Evolutionary conservation across 2,797 vertebrate genomes (phyloP).

Genomic region (Liparis tanakae): DNA sequence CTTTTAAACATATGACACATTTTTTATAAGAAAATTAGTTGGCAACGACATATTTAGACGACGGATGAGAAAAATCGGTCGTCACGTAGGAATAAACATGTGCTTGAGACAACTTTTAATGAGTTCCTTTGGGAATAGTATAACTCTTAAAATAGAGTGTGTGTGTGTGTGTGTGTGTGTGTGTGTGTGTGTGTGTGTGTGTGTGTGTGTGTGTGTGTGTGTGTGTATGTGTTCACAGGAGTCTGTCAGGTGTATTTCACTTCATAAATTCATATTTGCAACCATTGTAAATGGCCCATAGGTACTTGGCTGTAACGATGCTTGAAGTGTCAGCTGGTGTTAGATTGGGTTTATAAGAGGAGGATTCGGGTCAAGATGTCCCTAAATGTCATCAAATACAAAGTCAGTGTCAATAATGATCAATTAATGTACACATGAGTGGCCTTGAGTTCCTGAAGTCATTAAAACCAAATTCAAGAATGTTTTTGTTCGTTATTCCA

Average conservation of each 20-base stretch:
- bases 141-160: not conserved
- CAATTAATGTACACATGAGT: not conserved
- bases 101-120: constrained; percentile 27
- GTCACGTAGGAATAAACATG: constrained; percentile 15
- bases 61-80: constrained; percentile 18
- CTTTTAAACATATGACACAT: constrained; percentile 8
- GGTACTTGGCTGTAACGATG: not conserved
- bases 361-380: too few relatives aligned
- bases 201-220: not conserved
- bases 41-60: constrained; percentile 8
- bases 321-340: not conserved
- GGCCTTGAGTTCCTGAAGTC: not conserved
- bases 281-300: not conserved
- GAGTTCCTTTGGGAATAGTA: constrained; percentile 15
- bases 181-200: not conserved
- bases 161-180: not conserved
- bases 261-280: constrained; percentile 20
- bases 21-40: constrained; percentile 7
- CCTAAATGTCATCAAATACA: not conserved
- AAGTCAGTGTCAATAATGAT: not conserved
- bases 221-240: constrained; percentile 1
- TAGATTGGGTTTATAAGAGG: not conserved
- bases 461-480: not conserved
- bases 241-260: constrained; percentile 25
- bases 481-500: not conserved